Base-by-base conservation (phyloP, 2,113 vertebrate species). In the Orientallactaga bullata region DNA sequence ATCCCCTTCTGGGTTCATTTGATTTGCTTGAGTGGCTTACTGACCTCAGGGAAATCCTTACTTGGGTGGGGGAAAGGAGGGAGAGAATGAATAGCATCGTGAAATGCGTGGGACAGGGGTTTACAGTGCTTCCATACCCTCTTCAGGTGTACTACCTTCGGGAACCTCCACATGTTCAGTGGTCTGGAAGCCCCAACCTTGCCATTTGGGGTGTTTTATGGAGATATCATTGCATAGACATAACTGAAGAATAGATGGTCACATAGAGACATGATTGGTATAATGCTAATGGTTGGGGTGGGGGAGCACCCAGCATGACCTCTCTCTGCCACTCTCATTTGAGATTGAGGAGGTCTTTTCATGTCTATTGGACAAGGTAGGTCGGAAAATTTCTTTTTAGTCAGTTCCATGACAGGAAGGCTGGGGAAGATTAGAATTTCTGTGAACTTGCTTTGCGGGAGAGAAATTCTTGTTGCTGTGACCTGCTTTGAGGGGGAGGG, bases 331-430 rank as follows among this genome's bases (percentile, higher is more conserved):
- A n/a, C n/a, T n/a, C n/a, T n/a, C 32, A n/a, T 23, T 6, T 28
- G 77, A 13, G 74, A 87, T 72, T 11, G 21, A 87, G 55, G 66
- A 79, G 13, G 37, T 47, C 32, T 37, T 80, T n/a, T 23, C 30
- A 92, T n/a, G n/a, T 7, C 51, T 72, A 42, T 61, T 37, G 13
- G 68, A 35, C 32, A 39, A 32, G 42, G 7, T 58, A 58, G 7
- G 21, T 51, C 89, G 83, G 90, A 86, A 65, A 69, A 35, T 86
- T 92, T 85, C 23, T 61, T 47, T 37, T 37, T 63, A 68, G 30
- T 12, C 37, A 92, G 17, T 79, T 79, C 37, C 18, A 72, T 69
- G 30, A 63, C 63, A 63, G 73, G 66, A 77, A 51, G 26, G 12
- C n/a, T 2, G 55, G 24, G 89, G 24, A 85, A 60, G 51, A 73